Percentiles rank a stretch among this genome's conserved stretches.
phyloP scores from a whole-genome alignment of 2,113 vertebrate genomes.

The Phoenicopterus ruber region DNA sequence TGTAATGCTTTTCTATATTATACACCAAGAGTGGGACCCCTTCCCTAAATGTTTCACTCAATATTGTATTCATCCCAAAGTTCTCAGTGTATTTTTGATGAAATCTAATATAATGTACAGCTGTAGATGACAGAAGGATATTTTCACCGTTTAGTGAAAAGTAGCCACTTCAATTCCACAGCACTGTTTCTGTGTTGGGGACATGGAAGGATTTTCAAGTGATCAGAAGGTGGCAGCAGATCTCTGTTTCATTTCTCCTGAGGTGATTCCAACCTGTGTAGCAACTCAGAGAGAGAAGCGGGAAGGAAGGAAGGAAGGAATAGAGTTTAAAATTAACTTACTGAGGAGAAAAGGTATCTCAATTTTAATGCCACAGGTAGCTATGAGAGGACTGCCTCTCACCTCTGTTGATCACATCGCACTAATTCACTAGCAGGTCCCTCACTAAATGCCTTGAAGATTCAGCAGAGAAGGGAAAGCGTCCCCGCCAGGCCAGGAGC shows the following conservation, averaged over 20 bases:
- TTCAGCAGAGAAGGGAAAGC: background rate
- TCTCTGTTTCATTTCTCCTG: background rate
- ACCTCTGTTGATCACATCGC: background rate
- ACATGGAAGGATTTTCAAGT: background rate
- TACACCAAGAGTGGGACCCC: background rate
- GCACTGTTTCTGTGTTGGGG: accelerated
- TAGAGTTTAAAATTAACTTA: background rate
- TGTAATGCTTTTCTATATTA: background rate
- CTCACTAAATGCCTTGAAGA: background rate
- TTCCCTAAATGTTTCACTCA: background rate
- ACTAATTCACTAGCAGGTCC: background rate
- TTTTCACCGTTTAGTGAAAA: background rate
- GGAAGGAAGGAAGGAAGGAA: background rate
- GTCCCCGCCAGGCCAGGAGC: too few species aligned
- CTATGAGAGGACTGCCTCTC: background rate
- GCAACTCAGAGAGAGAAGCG: background rate
- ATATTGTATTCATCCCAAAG: background rate
- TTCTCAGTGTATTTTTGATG: background rate
- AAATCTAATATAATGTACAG: background rate
- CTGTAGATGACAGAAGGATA: background rate
- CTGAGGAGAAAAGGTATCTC: background rate
- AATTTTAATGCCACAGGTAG: background rate
- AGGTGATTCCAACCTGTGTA: background rate
- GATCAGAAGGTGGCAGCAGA: constrained; percentile 69
- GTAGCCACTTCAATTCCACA: background rate